phyloP scores from a whole-genome alignment of 2,888 invertebrate species.

The Habrosyne pyritoides region DNA sequence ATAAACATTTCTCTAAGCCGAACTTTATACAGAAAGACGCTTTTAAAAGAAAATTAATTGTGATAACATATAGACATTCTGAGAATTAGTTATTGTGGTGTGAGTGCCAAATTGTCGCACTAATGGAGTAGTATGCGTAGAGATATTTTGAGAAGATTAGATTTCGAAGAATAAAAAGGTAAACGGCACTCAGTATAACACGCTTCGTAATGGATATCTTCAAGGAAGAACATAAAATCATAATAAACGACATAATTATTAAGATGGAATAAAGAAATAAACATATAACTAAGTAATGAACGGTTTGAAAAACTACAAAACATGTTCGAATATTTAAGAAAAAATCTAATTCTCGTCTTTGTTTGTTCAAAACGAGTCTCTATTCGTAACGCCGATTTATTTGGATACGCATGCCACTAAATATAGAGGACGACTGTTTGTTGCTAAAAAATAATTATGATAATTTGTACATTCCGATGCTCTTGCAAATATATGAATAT shows the following conservation, averaged over 20 bases:
- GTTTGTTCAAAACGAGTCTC: constrained; percentile 37
- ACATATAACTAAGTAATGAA: background rate
- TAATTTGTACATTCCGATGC: background rate
- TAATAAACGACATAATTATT: background rate
- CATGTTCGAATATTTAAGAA: background rate
- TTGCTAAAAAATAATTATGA: background rate
- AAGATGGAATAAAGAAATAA: background rate
- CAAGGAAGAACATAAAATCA: background rate
- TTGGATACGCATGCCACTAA: constrained; percentile 23
- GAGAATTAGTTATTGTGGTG: constrained; percentile 28
- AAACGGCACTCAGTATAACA: constrained; percentile 43
- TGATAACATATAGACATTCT: constrained; percentile 31
- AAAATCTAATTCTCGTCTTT: constrained; percentile 23
- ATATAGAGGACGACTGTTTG: constrained; percentile 19
- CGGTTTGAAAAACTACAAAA: background rate
- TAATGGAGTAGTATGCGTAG: constrained; percentile 26
- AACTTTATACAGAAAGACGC: background rate
- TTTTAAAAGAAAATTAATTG: constrained; percentile 25
- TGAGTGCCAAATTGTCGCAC: constrained; percentile 49
- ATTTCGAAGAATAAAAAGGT: constrained; percentile 53
- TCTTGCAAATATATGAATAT: background rate
- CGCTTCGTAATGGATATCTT: background rate
- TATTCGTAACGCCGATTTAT: constrained; percentile 31
- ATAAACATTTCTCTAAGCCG: background rate
- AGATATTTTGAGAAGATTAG: constrained; percentile 44